Conservation (phyloP, 2,888 invertebrate genomes). For the Apamea epomidion region DNA sequence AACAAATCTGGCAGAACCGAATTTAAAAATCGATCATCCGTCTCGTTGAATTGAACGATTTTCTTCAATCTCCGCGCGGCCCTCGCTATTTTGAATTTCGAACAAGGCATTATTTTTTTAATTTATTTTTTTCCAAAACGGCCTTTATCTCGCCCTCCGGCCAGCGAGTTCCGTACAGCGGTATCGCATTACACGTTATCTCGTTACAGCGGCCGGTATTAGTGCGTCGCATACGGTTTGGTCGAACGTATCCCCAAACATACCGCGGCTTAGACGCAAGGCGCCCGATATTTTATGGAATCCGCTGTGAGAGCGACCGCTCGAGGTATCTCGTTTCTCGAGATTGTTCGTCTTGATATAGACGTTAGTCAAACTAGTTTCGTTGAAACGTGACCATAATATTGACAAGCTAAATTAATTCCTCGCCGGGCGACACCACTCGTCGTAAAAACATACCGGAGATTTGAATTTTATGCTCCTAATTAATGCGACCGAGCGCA, state of each 20-base stretch:
- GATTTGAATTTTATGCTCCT: slow-evolving; percentile 83
- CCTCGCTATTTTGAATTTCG: slow-evolving; percentile 86
- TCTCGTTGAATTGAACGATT: slow-evolving; percentile 76
- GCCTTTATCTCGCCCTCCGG: slow-evolving; percentile 86
- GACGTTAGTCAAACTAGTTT: slow-evolving; percentile 86
- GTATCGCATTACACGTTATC: slow-evolving; percentile 88
- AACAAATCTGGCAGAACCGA: slow-evolving; percentile 39
- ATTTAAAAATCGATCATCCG: slow-evolving; percentile 74
- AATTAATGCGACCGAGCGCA: slow-evolving; percentile 83
- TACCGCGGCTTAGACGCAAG: slow-evolving; percentile 65
- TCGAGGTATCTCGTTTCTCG: slow-evolving; percentile 84
- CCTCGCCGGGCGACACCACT: slow-evolving; percentile 76
- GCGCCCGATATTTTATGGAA: slow-evolving; percentile 84
- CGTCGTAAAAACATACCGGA: slow-evolving; percentile 73
- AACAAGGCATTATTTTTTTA: slow-evolving; percentile 79
- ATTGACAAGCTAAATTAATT: slow-evolving; percentile 86
- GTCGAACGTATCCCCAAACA: slow-evolving; percentile 62
- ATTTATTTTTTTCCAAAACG: slow-evolving; percentile 82
- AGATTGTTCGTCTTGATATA: slow-evolving; percentile 84
- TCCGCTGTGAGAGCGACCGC: slow-evolving; percentile 82
- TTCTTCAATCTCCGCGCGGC: slow-evolving; percentile 77
- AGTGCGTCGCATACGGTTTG: slow-evolving; percentile 72
- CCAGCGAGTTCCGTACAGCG: slow-evolving; percentile 84
- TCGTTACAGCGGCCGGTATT: slow-evolving; percentile 84
- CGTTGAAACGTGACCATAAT: slow-evolving; percentile 84